Evolutionary conservation across 2,797 vertebrate genomes (phyloP).

Genomic region (Chloroceryle inda): DNA sequence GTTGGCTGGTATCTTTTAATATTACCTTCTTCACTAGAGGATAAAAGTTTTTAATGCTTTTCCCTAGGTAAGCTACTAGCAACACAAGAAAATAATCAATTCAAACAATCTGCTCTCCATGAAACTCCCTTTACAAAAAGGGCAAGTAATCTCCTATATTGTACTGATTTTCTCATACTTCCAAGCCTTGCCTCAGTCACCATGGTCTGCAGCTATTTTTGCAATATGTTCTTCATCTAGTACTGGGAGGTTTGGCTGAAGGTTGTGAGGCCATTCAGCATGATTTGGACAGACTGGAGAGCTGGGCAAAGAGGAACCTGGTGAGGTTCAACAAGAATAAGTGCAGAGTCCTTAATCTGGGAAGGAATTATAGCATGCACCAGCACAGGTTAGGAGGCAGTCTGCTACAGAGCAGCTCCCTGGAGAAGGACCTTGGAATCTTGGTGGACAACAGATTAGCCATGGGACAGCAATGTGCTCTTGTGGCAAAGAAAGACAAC

Average conservation of each 20-base stretch:
- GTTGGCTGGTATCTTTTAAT: slow-evolving; percentile 37
- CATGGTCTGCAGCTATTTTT: not conserved
- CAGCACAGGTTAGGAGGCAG: too few relatives aligned
- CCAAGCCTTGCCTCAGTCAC: not conserved
- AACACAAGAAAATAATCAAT: slow-evolving; percentile 58
- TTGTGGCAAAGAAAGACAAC: too few relatives aligned
- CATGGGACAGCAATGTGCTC: too few relatives aligned
- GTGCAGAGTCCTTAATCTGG: too few relatives aligned
- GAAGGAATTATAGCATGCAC: too few relatives aligned
- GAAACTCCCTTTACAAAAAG: slow-evolving; percentile 42
- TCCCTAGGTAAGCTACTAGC: slow-evolving; percentile 36
- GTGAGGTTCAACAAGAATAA: too few relatives aligned
- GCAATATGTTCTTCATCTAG: not conserved
- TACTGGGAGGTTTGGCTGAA: not conserved
- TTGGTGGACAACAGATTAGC: too few relatives aligned
- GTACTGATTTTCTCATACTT: not conserved
- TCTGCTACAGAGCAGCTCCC: too few relatives aligned
- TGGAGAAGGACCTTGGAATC: too few relatives aligned
- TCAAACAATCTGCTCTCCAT: slow-evolving; percentile 47
- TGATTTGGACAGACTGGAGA: too few relatives aligned
- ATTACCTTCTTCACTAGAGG: slow-evolving; percentile 53
- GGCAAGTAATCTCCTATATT: not conserved
- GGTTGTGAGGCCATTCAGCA: too few relatives aligned
- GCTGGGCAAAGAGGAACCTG: too few relatives aligned
- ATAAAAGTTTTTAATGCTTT: slow-evolving; percentile 51